These are phyloP conservation scores for Uropetala carovei DNA, from an alignment of 2,888 invertebrate species.

Conservation along the genomic window DNA sequence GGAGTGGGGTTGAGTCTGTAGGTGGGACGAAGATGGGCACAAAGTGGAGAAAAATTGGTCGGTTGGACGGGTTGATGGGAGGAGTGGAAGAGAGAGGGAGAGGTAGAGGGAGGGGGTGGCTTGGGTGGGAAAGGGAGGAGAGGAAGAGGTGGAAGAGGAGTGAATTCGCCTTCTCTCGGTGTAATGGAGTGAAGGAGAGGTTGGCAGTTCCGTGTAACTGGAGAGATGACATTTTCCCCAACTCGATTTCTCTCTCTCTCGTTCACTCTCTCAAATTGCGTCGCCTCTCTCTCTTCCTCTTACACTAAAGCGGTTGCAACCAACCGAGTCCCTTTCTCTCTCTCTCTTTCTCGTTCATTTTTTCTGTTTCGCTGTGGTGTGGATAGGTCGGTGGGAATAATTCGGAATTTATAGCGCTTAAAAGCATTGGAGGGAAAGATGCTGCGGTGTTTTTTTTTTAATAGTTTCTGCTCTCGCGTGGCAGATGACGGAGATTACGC, in stretches of 20 bases:
- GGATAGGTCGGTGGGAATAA: no score
- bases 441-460: no score
- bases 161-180: neutral
- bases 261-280: conserved; percentile 18
- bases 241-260: neutral
- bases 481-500: no score
- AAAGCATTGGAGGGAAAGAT: no score
- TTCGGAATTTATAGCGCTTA: no score
- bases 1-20: neutral
- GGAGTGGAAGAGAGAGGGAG: no score
- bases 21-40: neutral
- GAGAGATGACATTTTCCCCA: neutral
- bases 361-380: neutral
- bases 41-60: neutral
- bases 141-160: neutral
- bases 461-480: no score
- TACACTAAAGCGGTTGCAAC: neutral
- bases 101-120: no score
- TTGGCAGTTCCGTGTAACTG: conserved; percentile 16
- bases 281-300: neutral
- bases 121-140: no score
- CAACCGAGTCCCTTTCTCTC: neutral
- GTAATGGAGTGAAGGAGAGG: conserved; percentile 2
- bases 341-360: neutral
- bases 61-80: no score